These are phyloP conservation scores for Andrena minutula DNA, from an alignment of 2,888 invertebrate species.

Conservation along the genomic window DNA sequence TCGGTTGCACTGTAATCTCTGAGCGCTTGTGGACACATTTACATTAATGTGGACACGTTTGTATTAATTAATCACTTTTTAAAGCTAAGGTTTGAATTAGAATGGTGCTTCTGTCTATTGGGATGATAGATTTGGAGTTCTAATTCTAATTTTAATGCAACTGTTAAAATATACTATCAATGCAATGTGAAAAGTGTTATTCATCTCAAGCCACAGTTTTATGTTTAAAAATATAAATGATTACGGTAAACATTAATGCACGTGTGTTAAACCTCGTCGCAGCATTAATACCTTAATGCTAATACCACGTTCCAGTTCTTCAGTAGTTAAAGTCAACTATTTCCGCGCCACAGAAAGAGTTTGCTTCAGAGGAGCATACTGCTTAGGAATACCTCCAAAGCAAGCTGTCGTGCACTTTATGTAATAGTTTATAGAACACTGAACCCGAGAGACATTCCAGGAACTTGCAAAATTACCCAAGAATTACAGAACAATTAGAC, in stretches of 20 bases:
- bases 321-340: constrained; percentile 34
- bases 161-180: background rate
- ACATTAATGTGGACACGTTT: too few relatives aligned
- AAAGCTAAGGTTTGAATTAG: too few relatives aligned
- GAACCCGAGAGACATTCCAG: background rate
- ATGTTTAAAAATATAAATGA: background rate
- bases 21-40: too few relatives aligned
- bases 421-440: constrained; percentile 29
- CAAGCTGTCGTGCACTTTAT: constrained; percentile 1
- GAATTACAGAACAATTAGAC: background rate
- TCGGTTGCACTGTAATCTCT: too few relatives aligned
- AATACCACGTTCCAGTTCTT: constrained; percentile 9
- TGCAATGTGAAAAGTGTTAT: background rate
- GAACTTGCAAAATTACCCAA: constrained; percentile 2
- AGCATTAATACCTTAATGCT: constrained; percentile 7
- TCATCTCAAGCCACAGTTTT: background rate
- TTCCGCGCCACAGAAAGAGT: background rate
- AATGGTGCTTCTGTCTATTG: too few relatives aligned
- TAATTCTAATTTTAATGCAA: too few relatives aligned
- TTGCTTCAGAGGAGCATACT: constrained; percentile 30
- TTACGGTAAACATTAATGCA: background rate
- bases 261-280: background rate
- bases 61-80: too few relatives aligned
- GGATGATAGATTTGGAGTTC: too few relatives aligned
- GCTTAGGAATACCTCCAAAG: constrained; percentile 25